Evolutionary conservation across 2,113 vertebrate genomes (phyloP).

Genomic region (Lampris incognitus): DNA sequence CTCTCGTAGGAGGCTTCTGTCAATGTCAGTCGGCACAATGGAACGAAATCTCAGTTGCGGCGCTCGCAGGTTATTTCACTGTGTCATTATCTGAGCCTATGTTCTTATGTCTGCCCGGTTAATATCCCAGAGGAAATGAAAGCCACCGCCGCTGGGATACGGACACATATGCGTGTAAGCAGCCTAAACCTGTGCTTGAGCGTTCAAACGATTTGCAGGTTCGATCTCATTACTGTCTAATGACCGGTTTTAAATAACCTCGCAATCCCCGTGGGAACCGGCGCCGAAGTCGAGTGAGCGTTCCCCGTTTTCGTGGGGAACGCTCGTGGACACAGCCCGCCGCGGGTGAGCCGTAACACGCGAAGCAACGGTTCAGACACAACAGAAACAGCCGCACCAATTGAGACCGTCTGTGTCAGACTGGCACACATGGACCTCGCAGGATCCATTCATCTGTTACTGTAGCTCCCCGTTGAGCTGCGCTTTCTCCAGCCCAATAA

Average conservation of each 20-base stretch:
- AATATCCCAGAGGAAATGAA: slow-evolving; percentile 43
- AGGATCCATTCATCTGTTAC: slow-evolving; percentile 57
- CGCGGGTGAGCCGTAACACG: not conserved
- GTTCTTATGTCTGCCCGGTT: slow-evolving; percentile 45
- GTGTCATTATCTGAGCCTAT: slow-evolving; percentile 51
- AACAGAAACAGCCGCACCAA: slow-evolving; percentile 19
- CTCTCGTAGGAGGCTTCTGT: slow-evolving; percentile 74
- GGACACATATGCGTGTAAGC: slow-evolving; percentile 2
- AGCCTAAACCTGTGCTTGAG: not conserved
- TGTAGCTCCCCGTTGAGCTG: slow-evolving; percentile 55
- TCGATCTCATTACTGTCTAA: too few relatives aligned
- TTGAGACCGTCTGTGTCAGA: slow-evolving; percentile 32
- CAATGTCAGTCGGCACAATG: slow-evolving; percentile 75
- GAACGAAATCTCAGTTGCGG: slow-evolving; percentile 42
- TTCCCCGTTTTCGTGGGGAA: not conserved
- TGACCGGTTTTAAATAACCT: too few relatives aligned
- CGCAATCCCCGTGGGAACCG: not conserved
- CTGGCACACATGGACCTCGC: slow-evolving; percentile 38
- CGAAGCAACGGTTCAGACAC: slow-evolving; percentile 9
- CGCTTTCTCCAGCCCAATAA: slow-evolving; percentile 67
- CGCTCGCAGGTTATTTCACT: slow-evolving; percentile 48
- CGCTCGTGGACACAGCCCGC: not conserved
- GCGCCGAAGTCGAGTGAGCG: not conserved
- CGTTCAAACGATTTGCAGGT: not conserved
- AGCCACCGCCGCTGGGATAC: slow-evolving; percentile 25